Evolutionary conservation across 2,113 vertebrate genomes (phyloP).

Genomic region (Myocastor coypus): DNA sequence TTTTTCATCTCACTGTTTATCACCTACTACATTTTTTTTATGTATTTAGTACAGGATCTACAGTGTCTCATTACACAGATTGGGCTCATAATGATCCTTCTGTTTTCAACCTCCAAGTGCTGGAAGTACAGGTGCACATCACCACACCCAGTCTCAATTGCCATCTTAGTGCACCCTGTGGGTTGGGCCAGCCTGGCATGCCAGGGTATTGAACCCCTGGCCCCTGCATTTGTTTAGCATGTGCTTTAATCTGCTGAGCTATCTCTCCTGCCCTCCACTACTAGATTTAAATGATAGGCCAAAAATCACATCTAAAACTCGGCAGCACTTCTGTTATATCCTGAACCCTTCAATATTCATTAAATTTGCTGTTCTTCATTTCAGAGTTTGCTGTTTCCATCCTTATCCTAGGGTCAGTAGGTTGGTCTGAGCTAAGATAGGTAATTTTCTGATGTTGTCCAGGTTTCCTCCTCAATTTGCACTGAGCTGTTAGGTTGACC

Average conservation of each 20-base stretch:
- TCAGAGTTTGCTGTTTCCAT: background rate
- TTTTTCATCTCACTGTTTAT: background rate
- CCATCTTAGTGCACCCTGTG: no score
- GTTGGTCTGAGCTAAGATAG: background rate
- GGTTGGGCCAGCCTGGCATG: no score
- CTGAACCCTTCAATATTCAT: background rate
- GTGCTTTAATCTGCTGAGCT: no score
- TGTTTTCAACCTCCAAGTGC: no score
- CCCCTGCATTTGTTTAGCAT: no score
- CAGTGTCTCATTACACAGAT: no score
- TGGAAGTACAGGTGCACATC: no score
- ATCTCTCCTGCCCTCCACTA: background rate
- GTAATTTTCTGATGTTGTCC: background rate
- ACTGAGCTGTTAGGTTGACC: background rate
- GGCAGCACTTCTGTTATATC: background rate
- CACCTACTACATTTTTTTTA: background rate
- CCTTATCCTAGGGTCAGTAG: background rate
- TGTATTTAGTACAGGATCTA: no score
- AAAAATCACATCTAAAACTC: conserved; percentile 25
- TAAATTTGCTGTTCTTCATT: background rate
- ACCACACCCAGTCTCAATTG: no score
- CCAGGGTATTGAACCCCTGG: no score
- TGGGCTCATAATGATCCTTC: no score
- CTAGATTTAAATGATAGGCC: background rate
- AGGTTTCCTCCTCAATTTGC: background rate